Evolutionary conservation across 2,888 invertebrate genomes (phyloP).

Genomic region (Hyppa rectilinea): DNA sequence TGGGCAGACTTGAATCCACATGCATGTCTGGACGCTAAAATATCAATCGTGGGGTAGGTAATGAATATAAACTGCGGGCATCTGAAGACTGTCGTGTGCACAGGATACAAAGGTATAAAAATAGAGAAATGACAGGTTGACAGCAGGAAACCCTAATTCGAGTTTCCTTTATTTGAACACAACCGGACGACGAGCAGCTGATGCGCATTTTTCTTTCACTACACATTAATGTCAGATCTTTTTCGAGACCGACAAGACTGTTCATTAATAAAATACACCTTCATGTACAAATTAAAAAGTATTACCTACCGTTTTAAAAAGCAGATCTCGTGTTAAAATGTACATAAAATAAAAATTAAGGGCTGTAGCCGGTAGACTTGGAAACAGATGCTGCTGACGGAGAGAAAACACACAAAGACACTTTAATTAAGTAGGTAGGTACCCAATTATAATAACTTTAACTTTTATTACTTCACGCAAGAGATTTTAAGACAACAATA

Average conservation of each 20-base stretch:
- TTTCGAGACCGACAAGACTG: conserved; percentile 3
- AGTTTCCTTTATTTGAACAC: conserved; percentile 49
- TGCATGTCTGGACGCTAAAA: conserved; percentile 46
- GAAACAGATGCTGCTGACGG: conserved; percentile 52
- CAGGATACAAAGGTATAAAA: conserved; percentile 49
- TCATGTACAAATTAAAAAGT: conserved; percentile 1
- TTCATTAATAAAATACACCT: conserved; percentile 9
- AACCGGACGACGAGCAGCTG: conserved; percentile 49
- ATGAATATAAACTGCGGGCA: conserved; percentile 49
- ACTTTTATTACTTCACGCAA: conserved; percentile 28
- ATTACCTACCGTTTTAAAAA: conserved; percentile 48
- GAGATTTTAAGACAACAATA: conserved; percentile 24
- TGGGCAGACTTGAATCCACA: conserved; percentile 51
- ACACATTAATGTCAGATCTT: neutral
- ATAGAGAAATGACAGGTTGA: conserved; percentile 46
- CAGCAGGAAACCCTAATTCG: conserved; percentile 57
- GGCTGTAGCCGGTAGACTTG: neutral
- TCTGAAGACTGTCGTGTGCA: conserved; percentile 36
- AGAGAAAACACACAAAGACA: conserved; percentile 22
- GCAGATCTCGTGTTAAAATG: conserved; percentile 23
- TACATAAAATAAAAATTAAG: conserved; percentile 32
- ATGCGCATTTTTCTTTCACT: conserved; percentile 34
- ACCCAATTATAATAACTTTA: neutral
- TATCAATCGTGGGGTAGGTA: conserved; percentile 60
- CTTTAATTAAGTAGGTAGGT: conserved; percentile 23